phyloP scores from a whole-genome alignment of 2,113 vertebrate species.

The Gasterosteus nipponicus region DNA sequence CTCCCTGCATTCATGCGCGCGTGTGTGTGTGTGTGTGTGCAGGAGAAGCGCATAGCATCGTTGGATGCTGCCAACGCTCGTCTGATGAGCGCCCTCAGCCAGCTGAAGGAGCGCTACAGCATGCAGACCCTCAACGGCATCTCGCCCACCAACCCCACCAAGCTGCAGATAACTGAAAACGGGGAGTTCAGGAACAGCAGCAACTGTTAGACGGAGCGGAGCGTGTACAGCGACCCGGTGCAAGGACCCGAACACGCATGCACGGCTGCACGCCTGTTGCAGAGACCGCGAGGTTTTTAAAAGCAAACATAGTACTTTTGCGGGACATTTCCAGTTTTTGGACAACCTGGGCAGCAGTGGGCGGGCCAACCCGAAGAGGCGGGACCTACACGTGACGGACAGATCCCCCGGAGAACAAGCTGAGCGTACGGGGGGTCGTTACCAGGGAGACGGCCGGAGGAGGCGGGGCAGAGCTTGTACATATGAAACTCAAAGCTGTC shows the following conservation, averaged over 20 bases:
- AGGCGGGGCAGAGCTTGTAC: constrained; percentile 64
- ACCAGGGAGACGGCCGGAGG: constrained; percentile 42
- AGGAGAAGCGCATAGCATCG: constrained; percentile 98
- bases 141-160: constrained; percentile 99
- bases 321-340: constrained; percentile 39
- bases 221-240: constrained; percentile 40
- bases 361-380: constrained; percentile 16
- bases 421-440: constrained; percentile 64
- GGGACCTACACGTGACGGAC: constrained; percentile 36
- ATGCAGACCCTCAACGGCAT: constrained; percentile 98
- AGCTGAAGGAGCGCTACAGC: constrained; percentile 99
- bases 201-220: constrained; percentile 85
- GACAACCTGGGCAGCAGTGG: constrained; percentile 30
- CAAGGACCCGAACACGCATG: constrained; percentile 22
- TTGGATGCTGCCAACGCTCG: constrained; percentile 96
- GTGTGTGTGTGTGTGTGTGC: constrained; percentile 21
- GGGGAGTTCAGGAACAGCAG: constrained; percentile 99
- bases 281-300: constrained; percentile 18
- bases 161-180: constrained; percentile 99
- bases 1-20: no score
- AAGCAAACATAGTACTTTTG: constrained; percentile 17
- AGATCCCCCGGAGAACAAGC: constrained; percentile 12
- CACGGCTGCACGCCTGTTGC: constrained; percentile 33
- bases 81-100: constrained; percentile 96
- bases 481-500: constrained; percentile 59